A percentile compares a stretch with the other conserved stretches of the same genome.
phyloP scores from a whole-genome alignment of 35 echinoderm and acorn worm genomes.

The Ophioderma brevispina region DNA sequence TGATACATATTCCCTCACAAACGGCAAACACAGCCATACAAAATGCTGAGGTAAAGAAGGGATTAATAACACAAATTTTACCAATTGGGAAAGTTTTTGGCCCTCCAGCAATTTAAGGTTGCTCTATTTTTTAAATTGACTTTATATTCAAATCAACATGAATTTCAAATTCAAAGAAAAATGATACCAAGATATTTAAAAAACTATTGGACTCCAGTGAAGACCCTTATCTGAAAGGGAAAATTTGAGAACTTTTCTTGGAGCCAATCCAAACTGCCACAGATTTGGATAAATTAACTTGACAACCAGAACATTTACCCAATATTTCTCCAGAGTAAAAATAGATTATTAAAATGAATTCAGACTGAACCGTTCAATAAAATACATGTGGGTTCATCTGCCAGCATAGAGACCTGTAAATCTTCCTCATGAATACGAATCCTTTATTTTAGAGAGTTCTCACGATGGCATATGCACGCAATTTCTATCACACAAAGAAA shows the following conservation, averaged over 20 bases:
- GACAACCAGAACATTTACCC: background rate
- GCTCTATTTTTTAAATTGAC: too few species aligned
- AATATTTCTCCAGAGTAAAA: background rate
- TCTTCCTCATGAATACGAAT: background rate
- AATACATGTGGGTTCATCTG: constrained; percentile 1
- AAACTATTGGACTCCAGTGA: too few species aligned
- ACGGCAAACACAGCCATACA: too few species aligned
- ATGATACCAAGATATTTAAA: too few species aligned
- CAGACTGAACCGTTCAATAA: background rate
- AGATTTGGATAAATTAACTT: constrained; percentile 20
- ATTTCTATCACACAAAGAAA: background rate
- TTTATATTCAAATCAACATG: too few species aligned
- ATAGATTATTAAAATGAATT: background rate
- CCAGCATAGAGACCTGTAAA: background rate
- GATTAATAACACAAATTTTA: too few species aligned
- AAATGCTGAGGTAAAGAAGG: too few species aligned
- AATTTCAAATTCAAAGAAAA: too few species aligned
- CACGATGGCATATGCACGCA: background rate
- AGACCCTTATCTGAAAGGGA: too few species aligned
- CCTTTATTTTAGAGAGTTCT: background rate
- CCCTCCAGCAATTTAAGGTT: too few species aligned
- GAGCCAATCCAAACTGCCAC: background rate
- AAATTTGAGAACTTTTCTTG: background rate
- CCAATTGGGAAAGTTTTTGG: too few species aligned
- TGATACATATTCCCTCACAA: too few species aligned